phyloP scores from a whole-genome alignment of 2,113 vertebrate species.

The Gnathonemus echidnorhynchus region DNA sequence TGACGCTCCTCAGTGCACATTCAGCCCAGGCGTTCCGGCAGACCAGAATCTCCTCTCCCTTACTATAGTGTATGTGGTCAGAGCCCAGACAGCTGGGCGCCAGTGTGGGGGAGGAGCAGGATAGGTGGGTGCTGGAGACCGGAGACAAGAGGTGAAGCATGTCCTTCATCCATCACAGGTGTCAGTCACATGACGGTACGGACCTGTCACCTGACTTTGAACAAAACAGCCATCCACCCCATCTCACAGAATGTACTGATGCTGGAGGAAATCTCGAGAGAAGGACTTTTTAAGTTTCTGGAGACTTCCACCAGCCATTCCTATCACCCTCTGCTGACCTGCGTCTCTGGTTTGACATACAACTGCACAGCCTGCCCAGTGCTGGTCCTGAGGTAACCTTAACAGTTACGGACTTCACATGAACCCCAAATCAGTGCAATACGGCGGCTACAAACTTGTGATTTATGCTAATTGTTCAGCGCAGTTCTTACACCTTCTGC shows the following conservation, averaged over 20 bases:
- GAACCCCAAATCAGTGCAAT: neutral
- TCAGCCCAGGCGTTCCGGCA: neutral
- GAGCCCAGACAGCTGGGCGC: neutral
- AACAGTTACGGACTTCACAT: neutral
- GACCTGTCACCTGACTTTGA: slow-evolving; percentile 21
- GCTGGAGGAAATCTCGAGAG: slow-evolving; percentile 18
- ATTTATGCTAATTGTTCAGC: neutral
- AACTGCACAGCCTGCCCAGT: slow-evolving; percentile 16
- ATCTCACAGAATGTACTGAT: slow-evolving; percentile 23
- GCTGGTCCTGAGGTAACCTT: slow-evolving; percentile 42
- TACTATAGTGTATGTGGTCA: neutral
- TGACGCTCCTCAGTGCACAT: slow-evolving; percentile 6
- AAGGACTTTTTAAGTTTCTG: slow-evolving; percentile 38
- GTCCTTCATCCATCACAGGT: slow-evolving; percentile 54
- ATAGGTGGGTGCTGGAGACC: slow-evolving; percentile 51
- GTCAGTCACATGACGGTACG: slow-evolving; percentile 31
- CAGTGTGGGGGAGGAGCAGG: slow-evolving; percentile 29
- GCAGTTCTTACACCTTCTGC: neutral
- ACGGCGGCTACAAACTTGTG: neutral
- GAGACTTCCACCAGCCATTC: slow-evolving; percentile 45
- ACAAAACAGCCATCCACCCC: neutral
- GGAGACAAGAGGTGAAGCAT: slow-evolving; percentile 40
- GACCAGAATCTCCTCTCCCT: neutral
- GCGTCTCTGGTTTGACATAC: slow-evolving; percentile 37
- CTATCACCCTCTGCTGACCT: slow-evolving; percentile 40